These are phyloP conservation scores for Cliona cf. orientalis DNA, from an alignment of 37 sponge, comb jelly and placozoan species.

Conservation along the genomic window DNA sequence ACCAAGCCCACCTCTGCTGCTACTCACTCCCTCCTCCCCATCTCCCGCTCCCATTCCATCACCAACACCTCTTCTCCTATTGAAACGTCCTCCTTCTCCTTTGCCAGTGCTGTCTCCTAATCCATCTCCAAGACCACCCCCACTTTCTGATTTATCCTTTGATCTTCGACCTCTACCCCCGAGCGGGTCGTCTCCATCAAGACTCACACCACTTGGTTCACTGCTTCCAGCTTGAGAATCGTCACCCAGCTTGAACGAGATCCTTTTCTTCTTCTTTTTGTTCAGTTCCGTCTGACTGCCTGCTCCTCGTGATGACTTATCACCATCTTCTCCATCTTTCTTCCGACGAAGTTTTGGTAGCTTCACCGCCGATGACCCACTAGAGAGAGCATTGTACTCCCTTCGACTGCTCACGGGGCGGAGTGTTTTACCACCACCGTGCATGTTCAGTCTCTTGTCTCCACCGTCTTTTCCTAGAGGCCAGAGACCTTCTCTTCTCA, in stretches of 20 bases:
- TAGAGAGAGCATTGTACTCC: background rate
- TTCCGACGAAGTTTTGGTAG: background rate
- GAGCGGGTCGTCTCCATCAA: background rate
- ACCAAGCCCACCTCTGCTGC: background rate
- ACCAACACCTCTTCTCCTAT: background rate
- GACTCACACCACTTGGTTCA: background rate
- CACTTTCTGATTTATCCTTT: background rate
- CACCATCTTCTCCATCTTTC: background rate
- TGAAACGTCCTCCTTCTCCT: background rate
- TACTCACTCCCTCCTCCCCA: background rate
- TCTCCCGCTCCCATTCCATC: constrained; percentile 9
- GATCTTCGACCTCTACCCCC: background rate
- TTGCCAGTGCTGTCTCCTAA: background rate
- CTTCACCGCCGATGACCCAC: background rate
- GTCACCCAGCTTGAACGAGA: constrained; percentile 66
- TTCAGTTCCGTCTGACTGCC: background rate
- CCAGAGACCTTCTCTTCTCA: constrained; percentile 77
- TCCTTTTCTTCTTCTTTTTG: constrained; percentile 41
- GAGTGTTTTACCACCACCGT: too few species aligned
- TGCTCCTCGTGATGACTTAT: background rate
- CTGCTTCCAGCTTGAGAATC: background rate
- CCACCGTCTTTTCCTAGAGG: constrained; percentile 38
- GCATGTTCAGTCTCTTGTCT: background rate
- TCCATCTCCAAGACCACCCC: background rate
- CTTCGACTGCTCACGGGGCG: background rate